phyloP scores from a whole-genome alignment of 2,888 invertebrate genomes.

The Plebejus anna region DNA sequence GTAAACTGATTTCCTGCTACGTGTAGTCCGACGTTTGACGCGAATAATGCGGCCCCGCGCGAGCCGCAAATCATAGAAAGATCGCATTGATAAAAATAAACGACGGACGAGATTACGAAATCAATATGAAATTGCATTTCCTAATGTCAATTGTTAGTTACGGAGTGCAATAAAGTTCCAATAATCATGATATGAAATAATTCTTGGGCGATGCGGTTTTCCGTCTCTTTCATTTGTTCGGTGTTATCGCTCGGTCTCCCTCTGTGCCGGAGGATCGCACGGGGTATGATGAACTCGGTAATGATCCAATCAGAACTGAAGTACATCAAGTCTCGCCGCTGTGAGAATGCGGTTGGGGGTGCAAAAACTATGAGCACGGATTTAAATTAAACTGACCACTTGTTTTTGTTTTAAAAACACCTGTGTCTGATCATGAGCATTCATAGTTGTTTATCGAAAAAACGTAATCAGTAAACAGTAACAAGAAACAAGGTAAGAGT shows the following conservation, averaged over 20 bases:
- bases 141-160: conserved; percentile 81
- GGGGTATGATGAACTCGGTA: conserved; percentile 80
- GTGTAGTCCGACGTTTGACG: conserved; percentile 73
- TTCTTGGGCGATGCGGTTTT: conserved; percentile 69
- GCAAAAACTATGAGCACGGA: conserved; percentile 75
- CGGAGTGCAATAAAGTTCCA: conserved; percentile 80
- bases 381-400: conserved; percentile 75
- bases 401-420: conserved; percentile 64
- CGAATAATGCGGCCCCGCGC: conserved; percentile 64
- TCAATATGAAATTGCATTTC: conserved; percentile 80
- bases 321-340: conserved; percentile 76
- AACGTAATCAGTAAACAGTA: neutral
- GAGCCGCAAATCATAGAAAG: conserved; percentile 79
- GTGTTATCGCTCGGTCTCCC: conserved; percentile 51
- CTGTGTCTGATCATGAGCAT: conserved; percentile 34
- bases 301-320: conserved; percentile 80
- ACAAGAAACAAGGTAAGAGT: neutral
- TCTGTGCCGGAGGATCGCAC: conserved; percentile 71
- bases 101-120: conserved; percentile 71
- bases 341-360: conserved; percentile 80
- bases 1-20: conserved; percentile 76
- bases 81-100: conserved; percentile 78
- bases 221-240: conserved; percentile 40
- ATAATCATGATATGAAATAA: conserved; percentile 80
- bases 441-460: conserved; percentile 1